Evolutionary conservation across 2,113 vertebrate species (phyloP).

Genomic region (Uropsilus gracilis): DNA sequence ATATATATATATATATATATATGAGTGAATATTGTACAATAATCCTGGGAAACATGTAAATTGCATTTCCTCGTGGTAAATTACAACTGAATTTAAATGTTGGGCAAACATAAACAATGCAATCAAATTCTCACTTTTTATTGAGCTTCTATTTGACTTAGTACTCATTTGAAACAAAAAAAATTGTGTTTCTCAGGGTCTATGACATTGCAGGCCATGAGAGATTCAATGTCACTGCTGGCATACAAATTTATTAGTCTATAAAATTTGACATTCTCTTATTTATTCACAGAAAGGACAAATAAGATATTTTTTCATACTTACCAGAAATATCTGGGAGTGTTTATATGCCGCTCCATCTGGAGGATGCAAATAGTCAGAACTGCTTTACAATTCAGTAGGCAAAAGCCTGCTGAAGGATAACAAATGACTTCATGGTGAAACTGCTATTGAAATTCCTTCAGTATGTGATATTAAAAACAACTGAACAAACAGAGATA

Average conservation of each 20-base stretch:
- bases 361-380: slow-evolving; percentile 96
- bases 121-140: slow-evolving; percentile 87
- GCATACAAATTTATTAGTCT: slow-evolving; percentile 89
- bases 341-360: slow-evolving; percentile 94
- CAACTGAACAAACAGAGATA: slow-evolving; percentile 99
- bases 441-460: slow-evolving; percentile 99
- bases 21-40: slow-evolving; percentile 81
- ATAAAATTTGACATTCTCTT: slow-evolving; percentile 94
- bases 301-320: slow-evolving; percentile 93
- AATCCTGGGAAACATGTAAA: slow-evolving; percentile 86
- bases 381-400: slow-evolving; percentile 98
- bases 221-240: slow-evolving; percentile 86
- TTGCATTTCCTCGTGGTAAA: slow-evolving; percentile 86
- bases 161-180: slow-evolving; percentile 79
- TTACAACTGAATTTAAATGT: slow-evolving; percentile 87
- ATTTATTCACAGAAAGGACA: slow-evolving; percentile 91
- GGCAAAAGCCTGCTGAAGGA: slow-evolving; percentile 97
- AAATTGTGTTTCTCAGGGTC: slow-evolving; percentile 84
- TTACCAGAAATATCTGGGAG: slow-evolving; percentile 90
- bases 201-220: slow-evolving; percentile 85
- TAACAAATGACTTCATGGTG: slow-evolving; percentile 99
- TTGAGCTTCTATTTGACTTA: slow-evolving; percentile 85
- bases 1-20: slow-evolving; percentile 56
- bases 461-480: slow-evolving; percentile 99
- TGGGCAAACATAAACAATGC: slow-evolving; percentile 87